Percentiles rank a stretch among this genome's conserved stretches.
Conservation (phyloP, 2,797 vertebrate species). For the Myotis pilosus region DNA sequence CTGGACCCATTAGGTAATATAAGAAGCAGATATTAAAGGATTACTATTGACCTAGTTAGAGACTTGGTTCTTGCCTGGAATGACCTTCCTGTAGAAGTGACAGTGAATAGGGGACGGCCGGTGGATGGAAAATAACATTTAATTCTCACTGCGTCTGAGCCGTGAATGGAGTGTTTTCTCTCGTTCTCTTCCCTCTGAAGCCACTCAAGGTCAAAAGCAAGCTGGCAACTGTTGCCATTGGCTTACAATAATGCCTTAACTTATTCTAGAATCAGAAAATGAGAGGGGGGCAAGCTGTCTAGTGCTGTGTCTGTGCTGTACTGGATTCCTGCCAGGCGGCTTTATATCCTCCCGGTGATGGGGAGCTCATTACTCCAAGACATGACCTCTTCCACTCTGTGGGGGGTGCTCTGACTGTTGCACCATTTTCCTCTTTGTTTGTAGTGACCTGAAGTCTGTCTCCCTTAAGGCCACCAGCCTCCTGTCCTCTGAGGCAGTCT, state of each 20-base stretch:
- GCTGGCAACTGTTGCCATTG: not conserved
- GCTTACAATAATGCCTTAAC: not conserved
- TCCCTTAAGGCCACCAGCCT: not conserved
- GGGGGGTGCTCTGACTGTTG: fast-evolving
- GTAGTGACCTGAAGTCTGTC: not conserved
- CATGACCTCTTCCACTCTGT: fast-evolving
- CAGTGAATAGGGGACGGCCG: not conserved
- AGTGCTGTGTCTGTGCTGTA: not conserved
- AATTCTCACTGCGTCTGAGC: not conserved
- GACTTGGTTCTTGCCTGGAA: not conserved
- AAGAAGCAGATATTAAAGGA: not conserved
- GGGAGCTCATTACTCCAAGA: not conserved
- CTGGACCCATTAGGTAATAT: not conserved
- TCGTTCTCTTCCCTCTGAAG: not conserved
- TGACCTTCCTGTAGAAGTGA: not conserved
- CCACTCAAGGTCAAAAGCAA: not conserved
- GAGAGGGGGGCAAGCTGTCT: not conserved
- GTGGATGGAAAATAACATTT: not conserved
- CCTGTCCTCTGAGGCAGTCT: not conserved
- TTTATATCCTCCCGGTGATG: not conserved
- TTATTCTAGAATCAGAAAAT: not conserved
- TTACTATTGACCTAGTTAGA: not conserved
- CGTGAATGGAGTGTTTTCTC: not conserved
- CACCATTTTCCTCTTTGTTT: not conserved
- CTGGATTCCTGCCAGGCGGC: not conserved